phyloP scores from a whole-genome alignment of 2,888 invertebrate species.

The Urechis unicinctus region DNA sequence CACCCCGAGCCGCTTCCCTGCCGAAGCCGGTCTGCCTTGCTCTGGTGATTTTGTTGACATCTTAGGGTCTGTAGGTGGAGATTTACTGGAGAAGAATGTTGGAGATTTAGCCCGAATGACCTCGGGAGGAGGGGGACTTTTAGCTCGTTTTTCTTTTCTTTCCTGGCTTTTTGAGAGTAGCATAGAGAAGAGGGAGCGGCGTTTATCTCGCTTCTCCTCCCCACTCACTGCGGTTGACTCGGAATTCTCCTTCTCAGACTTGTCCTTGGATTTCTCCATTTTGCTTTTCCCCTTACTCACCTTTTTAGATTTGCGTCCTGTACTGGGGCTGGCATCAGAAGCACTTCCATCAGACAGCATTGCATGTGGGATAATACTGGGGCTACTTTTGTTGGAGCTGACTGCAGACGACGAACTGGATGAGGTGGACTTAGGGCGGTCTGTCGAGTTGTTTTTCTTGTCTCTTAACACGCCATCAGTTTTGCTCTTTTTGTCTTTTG shows the following conservation, averaged over 20 bases:
- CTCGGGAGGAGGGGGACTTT: constrained; percentile 29
- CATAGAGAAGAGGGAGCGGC: constrained; percentile 31
- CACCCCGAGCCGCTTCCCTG: constrained; percentile 9
- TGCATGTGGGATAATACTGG: no score
- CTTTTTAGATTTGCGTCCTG: no score
- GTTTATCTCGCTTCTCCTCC: constrained; percentile 44
- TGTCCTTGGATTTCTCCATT: background rate
- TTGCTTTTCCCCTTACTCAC: no score
- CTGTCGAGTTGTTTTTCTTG: no score
- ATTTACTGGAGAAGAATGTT: background rate
- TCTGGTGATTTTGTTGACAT: constrained; percentile 29
- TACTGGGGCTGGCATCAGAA: no score
- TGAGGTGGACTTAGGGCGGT: background rate
- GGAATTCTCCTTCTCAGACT: constrained; percentile 1
- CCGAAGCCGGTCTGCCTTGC: constrained; percentile 10
- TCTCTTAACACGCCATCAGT: no score
- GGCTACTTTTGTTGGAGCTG: no score
- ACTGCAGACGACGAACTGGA: no score
- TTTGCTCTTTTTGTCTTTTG: no score
- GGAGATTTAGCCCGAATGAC: background rate
- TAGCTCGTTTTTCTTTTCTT: constrained; percentile 27
- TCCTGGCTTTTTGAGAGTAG: constrained; percentile 30
- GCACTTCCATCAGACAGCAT: no score
- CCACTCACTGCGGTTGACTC: constrained; percentile 8
- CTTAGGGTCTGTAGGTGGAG: constrained; percentile 2